phyloP scores from a whole-genome alignment of 92 coral and sea anemone species.

The Nematostella vectensis region DNA sequence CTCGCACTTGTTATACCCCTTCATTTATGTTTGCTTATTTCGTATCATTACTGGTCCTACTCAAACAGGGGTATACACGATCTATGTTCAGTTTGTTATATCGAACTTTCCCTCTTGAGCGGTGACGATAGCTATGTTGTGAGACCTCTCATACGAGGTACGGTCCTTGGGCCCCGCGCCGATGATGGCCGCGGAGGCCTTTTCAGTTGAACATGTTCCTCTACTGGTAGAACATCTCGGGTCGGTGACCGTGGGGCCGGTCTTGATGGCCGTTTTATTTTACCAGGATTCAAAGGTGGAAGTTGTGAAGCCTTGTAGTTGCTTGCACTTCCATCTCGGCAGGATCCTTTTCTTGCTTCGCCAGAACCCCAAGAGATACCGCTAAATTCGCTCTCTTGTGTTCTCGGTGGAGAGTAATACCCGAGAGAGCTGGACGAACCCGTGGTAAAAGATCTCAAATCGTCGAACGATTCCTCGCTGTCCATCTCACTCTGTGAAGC shows the following conservation, averaged over 20 bases:
- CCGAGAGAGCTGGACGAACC: slow-evolving; percentile 28
- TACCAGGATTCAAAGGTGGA: slow-evolving; percentile 1
- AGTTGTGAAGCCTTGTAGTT: neutral
- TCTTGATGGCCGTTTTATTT: slow-evolving; percentile 31
- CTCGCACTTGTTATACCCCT: too few species aligned
- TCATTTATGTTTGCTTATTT: too few species aligned
- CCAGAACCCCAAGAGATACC: slow-evolving; percentile 36
- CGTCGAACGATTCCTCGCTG: slow-evolving; percentile 45
- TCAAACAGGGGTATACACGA: too few species aligned
- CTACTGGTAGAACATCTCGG: slow-evolving; percentile 24
- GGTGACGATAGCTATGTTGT: too few species aligned
- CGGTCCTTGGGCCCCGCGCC: slow-evolving; percentile 64
- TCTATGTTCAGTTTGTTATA: too few species aligned
- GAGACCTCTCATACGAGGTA: slow-evolving; percentile 35
- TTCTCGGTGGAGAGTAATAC: slow-evolving; percentile 41
- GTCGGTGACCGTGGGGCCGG: slow-evolving; percentile 46
- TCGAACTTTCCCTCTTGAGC: too few species aligned
- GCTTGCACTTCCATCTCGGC: neutral
- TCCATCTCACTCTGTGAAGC: slow-evolving; percentile 27
- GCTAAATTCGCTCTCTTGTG: slow-evolving; percentile 36
- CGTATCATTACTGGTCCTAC: too few species aligned
- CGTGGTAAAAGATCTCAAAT: slow-evolving; percentile 37
- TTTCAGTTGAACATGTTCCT: slow-evolving; percentile 27
- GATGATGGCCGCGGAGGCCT: slow-evolving; percentile 55
- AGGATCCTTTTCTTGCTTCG: too few species aligned